Base-by-base conservation (phyloP, 2,888 invertebrate genomes). In the Erebia aethiops region DNA sequence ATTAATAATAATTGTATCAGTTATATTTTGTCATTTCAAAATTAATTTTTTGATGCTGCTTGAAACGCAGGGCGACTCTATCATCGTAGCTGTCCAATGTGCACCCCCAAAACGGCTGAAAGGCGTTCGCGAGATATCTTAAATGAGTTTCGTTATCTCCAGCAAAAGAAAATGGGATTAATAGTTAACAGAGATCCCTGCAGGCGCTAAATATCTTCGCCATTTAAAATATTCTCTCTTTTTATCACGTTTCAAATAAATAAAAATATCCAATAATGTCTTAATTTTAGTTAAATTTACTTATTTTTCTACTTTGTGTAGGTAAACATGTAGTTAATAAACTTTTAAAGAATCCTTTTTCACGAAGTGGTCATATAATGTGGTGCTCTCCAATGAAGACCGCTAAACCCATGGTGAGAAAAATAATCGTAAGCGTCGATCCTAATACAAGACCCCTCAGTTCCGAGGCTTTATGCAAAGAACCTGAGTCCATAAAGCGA, bases 91-190 rank as follows among this genome's bases (percentile, higher is more conserved):
- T 85, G 84, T 85, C 77, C 84, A 80, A 81, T 76, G 79, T 88
- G 89, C 90, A 91, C 90, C 91, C 21, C 92, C 84, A 88, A 92
- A 92, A 88, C 84, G 87, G 82, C 87, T 89, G 88, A 90, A 88
- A 89, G 86, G 88, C 89, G 87, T 89, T 88, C 80, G 84, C 86
- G 81, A 89, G 91, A 90, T 92, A 92, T 92, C 92, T 89, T 90
- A 90, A 93, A 92, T 91, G 92, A 91, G 92, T 92, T 92, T 92
- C 90, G 90, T 92, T 93, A 92, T 92, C 92, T 92, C 80, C 77
- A 80, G 85, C 85, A 84, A 90, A 89, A 90, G 91, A 91, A 91
- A 92, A 92, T 88, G 86, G 90, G 86, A 90, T 92, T 90, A 91
- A 90, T 91, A 92, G 92, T 91, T 90, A 92, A 89, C 88, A 87